Conservation (phyloP, 2,888 invertebrate genomes). For the Apotomis betuletana region DNA sequence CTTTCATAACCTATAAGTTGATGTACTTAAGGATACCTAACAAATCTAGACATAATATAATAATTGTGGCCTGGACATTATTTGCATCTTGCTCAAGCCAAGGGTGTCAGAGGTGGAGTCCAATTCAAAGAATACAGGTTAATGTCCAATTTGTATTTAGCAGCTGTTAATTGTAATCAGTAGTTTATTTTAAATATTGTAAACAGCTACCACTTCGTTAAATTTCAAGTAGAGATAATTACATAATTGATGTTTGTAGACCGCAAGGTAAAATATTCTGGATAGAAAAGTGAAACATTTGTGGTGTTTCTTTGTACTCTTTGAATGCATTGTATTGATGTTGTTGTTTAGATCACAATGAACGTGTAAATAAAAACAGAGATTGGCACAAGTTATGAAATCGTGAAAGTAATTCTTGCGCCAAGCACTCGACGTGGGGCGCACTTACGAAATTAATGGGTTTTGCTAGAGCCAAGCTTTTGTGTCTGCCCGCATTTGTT, state of each 20-base stretch:
- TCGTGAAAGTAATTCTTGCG: constrained; percentile 54
- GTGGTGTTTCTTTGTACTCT: background rate
- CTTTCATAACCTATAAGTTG: too few species aligned
- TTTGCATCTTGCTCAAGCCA: too few species aligned
- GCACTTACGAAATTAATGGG: constrained; percentile 30
- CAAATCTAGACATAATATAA: too few species aligned
- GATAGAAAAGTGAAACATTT: constrained; percentile 5
- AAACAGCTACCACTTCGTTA: constrained; percentile 19
- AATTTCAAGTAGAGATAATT: constrained; percentile 28
- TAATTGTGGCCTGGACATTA: too few species aligned
- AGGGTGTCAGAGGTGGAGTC: too few species aligned
- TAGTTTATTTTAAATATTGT: constrained; percentile 29
- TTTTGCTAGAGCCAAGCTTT: constrained; percentile 33
- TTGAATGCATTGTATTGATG: constrained; percentile 4
- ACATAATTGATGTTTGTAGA: constrained; percentile 44
- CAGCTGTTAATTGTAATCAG: background rate
- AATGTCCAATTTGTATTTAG: background rate
- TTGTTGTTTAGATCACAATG: constrained; percentile 32
- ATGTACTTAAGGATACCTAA: too few species aligned
- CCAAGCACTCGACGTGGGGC: constrained; percentile 25
- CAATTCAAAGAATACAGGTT: too few species aligned
- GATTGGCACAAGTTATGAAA: constrained; percentile 55
- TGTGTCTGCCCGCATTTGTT: constrained; percentile 53
- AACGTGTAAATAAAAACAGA: constrained; percentile 40
- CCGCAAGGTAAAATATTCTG: constrained; percentile 24